A percentile compares a stretch with the other conserved stretches of the same genome.
Evolutionary conservation across 2,113 vertebrate species (phyloP).

Genomic region (Illadopsis cleaveri): DNA sequence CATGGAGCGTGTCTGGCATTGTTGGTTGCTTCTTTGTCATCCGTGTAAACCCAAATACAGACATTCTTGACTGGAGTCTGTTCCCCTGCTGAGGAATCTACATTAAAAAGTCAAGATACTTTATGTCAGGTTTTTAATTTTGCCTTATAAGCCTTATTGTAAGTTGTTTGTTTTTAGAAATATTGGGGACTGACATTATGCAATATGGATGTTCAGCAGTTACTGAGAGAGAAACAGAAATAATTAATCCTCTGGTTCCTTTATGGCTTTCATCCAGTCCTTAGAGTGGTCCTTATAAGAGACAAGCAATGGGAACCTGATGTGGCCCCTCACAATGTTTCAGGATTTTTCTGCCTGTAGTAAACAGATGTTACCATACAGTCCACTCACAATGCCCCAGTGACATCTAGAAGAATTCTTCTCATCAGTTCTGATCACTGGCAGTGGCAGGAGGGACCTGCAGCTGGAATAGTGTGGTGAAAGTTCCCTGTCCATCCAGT

Average conservation of each 20-base stretch:
- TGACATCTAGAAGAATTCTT: neutral
- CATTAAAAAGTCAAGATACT: neutral
- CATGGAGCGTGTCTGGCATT: accelerated
- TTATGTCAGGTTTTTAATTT: neutral
- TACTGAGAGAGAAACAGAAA: neutral
- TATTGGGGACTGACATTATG: neutral
- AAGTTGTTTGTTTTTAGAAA: neutral
- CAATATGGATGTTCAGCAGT: neutral
- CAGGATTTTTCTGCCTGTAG: neutral
- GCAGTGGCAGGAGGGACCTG: neutral
- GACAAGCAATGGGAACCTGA: neutral
- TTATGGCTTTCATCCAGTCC: neutral
- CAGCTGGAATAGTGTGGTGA: neutral
- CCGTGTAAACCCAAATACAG: neutral
- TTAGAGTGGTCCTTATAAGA: neutral
- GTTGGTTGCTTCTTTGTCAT: neutral
- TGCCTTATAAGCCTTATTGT: neutral
- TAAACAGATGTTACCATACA: neutral
- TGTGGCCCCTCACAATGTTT: neutral
- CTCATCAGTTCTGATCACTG: neutral
- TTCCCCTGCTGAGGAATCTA: neutral
- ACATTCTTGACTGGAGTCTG: neutral
- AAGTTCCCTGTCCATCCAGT: neutral
- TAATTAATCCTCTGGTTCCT: neutral
- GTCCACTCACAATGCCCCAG: neutral